Evolutionary conservation across 1,140 invertebrate genomes (phyloP), one percentile per base, ranked within the genome.

Genomic region (Musca domestica): DNA sequence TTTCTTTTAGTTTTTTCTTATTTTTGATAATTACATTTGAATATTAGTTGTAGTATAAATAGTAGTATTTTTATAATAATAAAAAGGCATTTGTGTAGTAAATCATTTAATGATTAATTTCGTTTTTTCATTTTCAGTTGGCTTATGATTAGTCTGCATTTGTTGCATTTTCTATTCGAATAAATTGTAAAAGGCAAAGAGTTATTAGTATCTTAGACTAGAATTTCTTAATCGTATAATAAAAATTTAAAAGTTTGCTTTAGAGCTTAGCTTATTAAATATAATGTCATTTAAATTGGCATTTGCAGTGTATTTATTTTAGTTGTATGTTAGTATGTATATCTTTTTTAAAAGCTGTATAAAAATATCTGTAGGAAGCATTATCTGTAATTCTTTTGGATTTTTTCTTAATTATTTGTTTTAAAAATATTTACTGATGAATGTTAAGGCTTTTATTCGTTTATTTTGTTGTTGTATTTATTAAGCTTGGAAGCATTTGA

Each of bases 351-450:
- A 67, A 70, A 67, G 69, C 68, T 48, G 48, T 69, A 69, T 66
- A 69, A 70, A 70, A 70, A 70, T 70, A 70, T 70, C 25, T 64
- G 51, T 25, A 61, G 69, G 69, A 70, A 70, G 69, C 69, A 51
- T 27, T 48, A 48, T 66, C 46, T 58, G 51, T 63, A 51, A 66
- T 41, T n/a, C 34, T n/a, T n/a, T n/a, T n/a, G n/a, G n/a, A 2
- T 63, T n/a, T 63, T 68, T 52, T 49, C 41, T 67, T 48, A 52
- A 63, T 66, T 46, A 47, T 25, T 66, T 9, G 7, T 27, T 64
- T 27, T n/a, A 61, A 58, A 41, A 41, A 12, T 41, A 10, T 41
- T 12, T 41, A 9, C 34, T 41, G 4, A 9, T 41, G 12, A 41
- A 10, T 41, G 34, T 41, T n/a, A 41, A 41, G 34, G 34, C 34